phyloP scores from a whole-genome alignment of 2,113 vertebrate genomes.

The Ochotona curzoniae region DNA sequence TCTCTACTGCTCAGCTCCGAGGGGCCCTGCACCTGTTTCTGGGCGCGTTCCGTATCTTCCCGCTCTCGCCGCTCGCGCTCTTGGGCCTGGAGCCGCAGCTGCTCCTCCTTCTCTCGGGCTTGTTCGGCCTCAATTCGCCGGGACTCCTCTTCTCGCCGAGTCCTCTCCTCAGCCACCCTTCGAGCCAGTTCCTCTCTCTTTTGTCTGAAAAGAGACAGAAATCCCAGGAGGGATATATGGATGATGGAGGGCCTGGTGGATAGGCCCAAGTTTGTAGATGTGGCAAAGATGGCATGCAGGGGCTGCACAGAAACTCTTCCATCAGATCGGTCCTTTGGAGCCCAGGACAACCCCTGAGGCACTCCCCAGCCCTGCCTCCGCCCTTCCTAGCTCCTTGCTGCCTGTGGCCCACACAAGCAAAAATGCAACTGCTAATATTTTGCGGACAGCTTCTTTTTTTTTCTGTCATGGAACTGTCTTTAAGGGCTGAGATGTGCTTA shows the following conservation, averaged over 20 bases:
- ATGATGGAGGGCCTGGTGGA: neutral
- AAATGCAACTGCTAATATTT: neutral
- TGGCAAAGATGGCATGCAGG: neutral
- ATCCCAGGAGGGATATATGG: neutral
- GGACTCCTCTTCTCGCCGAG: slow-evolving; percentile 91
- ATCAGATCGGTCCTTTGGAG: accelerated
- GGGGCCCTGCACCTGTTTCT: slow-evolving; percentile 89
- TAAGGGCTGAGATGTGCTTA: neutral
- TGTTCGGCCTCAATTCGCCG: slow-evolving; percentile 89
- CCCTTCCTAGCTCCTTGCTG: neutral
- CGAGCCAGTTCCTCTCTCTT: slow-evolving; percentile 93
- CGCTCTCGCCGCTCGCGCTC: slow-evolving; percentile 89
- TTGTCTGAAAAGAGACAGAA: slow-evolving; percentile 83
- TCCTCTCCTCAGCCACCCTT: slow-evolving; percentile 91
- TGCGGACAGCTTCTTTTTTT: neutral
- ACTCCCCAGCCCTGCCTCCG: no score
- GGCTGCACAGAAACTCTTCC: neutral
- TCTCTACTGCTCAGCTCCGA: neutral
- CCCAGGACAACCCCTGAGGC: neutral
- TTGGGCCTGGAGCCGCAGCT: slow-evolving; percentile 77
- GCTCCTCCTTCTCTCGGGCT: slow-evolving; percentile 84
- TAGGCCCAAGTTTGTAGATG: neutral
- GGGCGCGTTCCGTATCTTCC: slow-evolving; percentile 89
- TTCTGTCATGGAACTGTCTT: neutral
- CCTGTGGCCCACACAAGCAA: neutral